Percentiles rank a stretch among this genome's conserved stretches.
Evolutionary conservation across 30 jellyfish, hydroid and myxozoan genomes (phyloP).

Genomic region (Morbakka virulenta): DNA sequence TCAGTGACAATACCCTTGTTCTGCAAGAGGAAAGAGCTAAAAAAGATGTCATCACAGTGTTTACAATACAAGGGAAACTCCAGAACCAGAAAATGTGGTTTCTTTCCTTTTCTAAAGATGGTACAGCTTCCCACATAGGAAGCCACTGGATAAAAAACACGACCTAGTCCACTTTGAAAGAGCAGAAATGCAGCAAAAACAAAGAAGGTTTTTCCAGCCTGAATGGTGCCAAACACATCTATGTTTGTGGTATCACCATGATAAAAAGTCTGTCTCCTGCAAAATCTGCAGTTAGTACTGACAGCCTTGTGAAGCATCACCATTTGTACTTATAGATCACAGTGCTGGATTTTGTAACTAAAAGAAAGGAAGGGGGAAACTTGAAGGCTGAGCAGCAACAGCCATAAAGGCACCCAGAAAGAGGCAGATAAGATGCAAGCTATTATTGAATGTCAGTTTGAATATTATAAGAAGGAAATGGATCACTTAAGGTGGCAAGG

Average conservation of each 20-base stretch:
- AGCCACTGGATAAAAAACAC: conserved; percentile 18
- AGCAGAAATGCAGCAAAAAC: conserved; percentile 33
- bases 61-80: conserved; percentile 17
- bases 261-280: conserved; percentile 28
- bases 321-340: conserved; percentile 21
- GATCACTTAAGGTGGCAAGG: conserved; percentile 35
- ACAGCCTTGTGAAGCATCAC: conserved; percentile 36
- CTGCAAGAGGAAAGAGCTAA: conserved; percentile 1
- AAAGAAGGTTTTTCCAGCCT: conserved; percentile 25
- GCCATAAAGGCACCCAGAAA: background rate
- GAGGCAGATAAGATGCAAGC: conserved; percentile 28
- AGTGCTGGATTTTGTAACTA: conserved; percentile 32
- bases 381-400: background rate
- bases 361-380: conserved; percentile 35
- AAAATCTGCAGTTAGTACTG: conserved; percentile 21
- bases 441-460: conserved; percentile 33
- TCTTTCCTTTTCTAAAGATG: conserved; percentile 18
- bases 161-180: conserved; percentile 28
- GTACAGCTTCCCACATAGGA: conserved; percentile 7
- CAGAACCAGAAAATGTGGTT: conserved; percentile 17
- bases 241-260: conserved; percentile 29
- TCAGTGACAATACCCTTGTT: conserved; percentile 7
- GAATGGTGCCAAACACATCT: conserved; percentile 2
- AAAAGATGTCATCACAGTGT: conserved; percentile 29
- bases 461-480: conserved; percentile 13